These are phyloP conservation scores for Nothobranchius furzeri DNA, from an alignment of 2,113 vertebrate genomes.

Conservation along the genomic window DNA sequence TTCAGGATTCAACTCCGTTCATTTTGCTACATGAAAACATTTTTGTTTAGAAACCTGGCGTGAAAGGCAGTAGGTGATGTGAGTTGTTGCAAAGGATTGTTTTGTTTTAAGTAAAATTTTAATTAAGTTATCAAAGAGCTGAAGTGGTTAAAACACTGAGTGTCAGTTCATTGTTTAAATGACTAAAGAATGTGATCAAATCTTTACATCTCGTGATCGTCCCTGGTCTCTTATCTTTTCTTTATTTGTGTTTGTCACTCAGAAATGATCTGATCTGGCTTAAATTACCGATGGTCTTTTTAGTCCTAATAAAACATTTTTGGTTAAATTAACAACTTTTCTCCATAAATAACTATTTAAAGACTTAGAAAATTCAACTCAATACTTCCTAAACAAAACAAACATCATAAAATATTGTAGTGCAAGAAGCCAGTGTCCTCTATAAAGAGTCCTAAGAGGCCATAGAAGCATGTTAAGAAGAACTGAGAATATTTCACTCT, in stretches of 20 bases:
- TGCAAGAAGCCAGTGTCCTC: too few relatives aligned
- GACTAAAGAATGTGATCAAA: neutral
- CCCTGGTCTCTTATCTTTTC: neutral
- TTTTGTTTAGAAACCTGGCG: neutral
- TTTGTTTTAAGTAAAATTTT: neutral
- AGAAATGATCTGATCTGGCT: neutral
- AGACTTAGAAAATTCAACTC: too few relatives aligned
- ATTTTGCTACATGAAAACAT: neutral
- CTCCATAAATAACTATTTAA: too few relatives aligned
- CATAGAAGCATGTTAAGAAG: too few relatives aligned
- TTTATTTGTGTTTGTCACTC: neutral
- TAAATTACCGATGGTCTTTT: too few relatives aligned
- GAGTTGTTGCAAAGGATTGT: too few relatives aligned
- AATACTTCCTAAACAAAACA: too few relatives aligned
- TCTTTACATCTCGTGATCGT: neutral
- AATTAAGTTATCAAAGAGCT: neutral
- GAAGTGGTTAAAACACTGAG: neutral
- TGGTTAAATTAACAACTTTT: neutral
- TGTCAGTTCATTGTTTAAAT: neutral
- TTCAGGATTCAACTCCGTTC: too few relatives aligned
- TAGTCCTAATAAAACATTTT: conserved; percentile 9
- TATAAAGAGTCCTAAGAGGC: too few relatives aligned
- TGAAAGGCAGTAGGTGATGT: too few relatives aligned
- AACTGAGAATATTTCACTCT: too few relatives aligned
- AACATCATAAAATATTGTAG: too few relatives aligned